Evolutionary conservation across 2,113 vertebrate genomes (phyloP).

Genomic region (Pelmatolapia mariae): DNA sequence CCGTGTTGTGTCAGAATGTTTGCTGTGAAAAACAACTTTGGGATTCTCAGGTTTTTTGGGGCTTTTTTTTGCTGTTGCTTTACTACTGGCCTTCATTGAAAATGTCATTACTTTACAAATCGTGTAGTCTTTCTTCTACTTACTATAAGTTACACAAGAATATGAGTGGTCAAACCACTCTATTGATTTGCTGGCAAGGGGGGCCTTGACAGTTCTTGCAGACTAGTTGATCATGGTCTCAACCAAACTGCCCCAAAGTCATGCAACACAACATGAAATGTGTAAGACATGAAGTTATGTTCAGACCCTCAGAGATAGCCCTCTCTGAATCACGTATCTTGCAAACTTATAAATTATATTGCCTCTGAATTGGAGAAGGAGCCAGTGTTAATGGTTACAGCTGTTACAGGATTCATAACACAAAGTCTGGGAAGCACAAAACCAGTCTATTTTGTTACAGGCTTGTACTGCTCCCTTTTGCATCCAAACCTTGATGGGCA

Average conservation of each 20-base stretch:
- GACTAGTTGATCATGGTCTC: not conserved
- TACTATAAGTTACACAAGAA: not conserved
- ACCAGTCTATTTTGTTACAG: not conserved
- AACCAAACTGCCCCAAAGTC: not conserved
- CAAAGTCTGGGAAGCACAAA: not conserved
- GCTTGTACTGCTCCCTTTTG: not conserved
- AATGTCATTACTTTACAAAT: not conserved
- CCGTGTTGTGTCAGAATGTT: not conserved
- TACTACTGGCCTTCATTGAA: not conserved
- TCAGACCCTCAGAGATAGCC: conserved; percentile 2
- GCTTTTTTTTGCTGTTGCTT: not conserved
- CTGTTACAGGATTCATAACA: not conserved
- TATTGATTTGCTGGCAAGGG: not conserved
- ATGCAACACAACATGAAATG: not conserved
- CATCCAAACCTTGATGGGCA: not conserved
- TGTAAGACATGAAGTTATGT: not conserved
- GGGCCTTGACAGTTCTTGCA: not conserved
- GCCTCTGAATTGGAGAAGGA: not conserved
- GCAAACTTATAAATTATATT: not conserved
- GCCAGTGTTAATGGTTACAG: not conserved
- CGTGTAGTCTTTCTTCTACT: not conserved
- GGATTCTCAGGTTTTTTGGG: not conserved
- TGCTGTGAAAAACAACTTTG: not conserved
- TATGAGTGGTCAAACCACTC: not conserved
- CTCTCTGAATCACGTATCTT: not conserved